A percentile compares a stretch with the other conserved stretches of the same genome.
Evolutionary conservation across 1,140 invertebrate genomes (phyloP).

Genomic region (Berghia stephanieae): DNA sequence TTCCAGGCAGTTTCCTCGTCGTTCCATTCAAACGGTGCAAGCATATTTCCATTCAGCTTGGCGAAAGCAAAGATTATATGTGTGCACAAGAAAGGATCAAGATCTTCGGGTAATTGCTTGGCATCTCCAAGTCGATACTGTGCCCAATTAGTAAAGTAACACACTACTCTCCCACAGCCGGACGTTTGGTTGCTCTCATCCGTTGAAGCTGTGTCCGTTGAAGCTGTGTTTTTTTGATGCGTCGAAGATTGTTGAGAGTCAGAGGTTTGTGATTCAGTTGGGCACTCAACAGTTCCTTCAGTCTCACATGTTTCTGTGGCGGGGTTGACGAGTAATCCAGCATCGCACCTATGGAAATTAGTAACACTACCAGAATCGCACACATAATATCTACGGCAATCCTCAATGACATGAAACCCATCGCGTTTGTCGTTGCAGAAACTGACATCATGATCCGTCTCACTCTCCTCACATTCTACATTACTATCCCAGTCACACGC

Average conservation of each 20-base stretch:
- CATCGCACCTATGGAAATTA: not conserved
- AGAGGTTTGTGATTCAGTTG: too few relatives aligned
- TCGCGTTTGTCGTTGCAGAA: not conserved
- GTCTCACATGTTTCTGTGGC: not conserved
- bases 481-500: too few relatives aligned
- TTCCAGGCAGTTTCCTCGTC: constrained; percentile 40
- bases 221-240: too few relatives aligned
- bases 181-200: not conserved
- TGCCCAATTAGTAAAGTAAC: constrained; percentile 63
- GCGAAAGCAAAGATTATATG: constrained; percentile 94
- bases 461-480: too few relatives aligned
- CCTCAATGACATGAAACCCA: not conserved
- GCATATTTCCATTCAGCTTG: constrained; percentile 64
- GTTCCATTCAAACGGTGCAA: constrained; percentile 54
- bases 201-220: not conserved
- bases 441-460: not conserved
- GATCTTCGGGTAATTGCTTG: constrained; percentile 86
- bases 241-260: too few relatives aligned
- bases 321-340: not conserved
- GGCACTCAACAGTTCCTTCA: not conserved
- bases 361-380: not conserved
- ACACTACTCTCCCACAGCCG: constrained; percentile 32
- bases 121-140: constrained; percentile 64
- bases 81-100: constrained; percentile 86
- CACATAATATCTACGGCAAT: constrained; percentile 1